phyloP scores from a whole-genome alignment of 2,888 invertebrate species.

The Pomacea canaliculata region DNA sequence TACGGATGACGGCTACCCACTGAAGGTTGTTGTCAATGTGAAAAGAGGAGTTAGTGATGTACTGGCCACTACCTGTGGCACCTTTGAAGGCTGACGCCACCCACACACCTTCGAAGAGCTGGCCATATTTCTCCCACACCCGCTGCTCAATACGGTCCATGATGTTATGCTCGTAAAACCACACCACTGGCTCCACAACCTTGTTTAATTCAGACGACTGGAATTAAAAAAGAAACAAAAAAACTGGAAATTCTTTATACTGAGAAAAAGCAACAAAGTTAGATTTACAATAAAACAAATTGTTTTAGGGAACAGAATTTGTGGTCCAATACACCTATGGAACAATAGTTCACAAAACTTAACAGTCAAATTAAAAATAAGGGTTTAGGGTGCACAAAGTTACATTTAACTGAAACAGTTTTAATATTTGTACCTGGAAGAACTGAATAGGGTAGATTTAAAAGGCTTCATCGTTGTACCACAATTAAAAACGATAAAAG shows the following conservation, averaged over 20 bases:
- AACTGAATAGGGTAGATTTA: too few species aligned
- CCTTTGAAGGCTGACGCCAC: constrained; percentile 89
- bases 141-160: constrained; percentile 44
- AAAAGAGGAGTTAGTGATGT: constrained; percentile 77
- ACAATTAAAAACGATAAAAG: too few species aligned
- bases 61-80: constrained; percentile 81
- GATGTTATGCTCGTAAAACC: constrained; percentile 75
- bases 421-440: too few species aligned
- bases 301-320: too few species aligned
- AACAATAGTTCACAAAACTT: too few species aligned
- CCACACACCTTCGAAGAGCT: constrained; percentile 74
- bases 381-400: too few species aligned
- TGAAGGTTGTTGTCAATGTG: constrained; percentile 80
- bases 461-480: too few species aligned
- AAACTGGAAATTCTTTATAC: too few species aligned
- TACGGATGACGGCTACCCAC: constrained; percentile 74
- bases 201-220: constrained; percentile 74
- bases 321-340: too few species aligned
- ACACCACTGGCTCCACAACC: constrained; percentile 83
- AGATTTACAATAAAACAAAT: too few species aligned
- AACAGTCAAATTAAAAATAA: too few species aligned
- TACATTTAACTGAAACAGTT: too few species aligned
- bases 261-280: not conserved
- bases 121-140: constrained; percentile 71
- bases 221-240: constrained; percentile 6